phyloP scores from a whole-genome alignment of 2,113 vertebrate species.

The Zeus faber region DNA sequence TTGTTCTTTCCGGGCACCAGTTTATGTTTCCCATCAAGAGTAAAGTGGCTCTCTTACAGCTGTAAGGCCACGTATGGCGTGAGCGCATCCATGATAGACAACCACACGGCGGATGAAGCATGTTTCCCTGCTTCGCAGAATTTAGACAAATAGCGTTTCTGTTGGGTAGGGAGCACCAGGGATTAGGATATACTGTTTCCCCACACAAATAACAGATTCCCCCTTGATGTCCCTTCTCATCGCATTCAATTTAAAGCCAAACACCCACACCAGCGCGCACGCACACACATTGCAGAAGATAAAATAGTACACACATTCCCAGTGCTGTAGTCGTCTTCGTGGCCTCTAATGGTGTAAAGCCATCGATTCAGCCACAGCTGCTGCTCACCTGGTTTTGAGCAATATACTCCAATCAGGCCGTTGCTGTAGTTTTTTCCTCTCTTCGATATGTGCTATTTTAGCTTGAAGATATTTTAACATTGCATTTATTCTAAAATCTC shows the following conservation, averaged over 20 bases:
- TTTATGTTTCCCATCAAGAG: too few species aligned
- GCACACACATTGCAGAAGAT: neutral
- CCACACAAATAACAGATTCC: neutral
- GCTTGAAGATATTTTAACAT: too few species aligned
- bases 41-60: too few species aligned
- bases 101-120: constrained; percentile 43
- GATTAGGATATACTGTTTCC: constrained; percentile 30
- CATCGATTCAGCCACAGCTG: constrained; percentile 18
- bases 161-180: constrained; percentile 25
- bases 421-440: too few species aligned
- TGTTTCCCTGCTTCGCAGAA: constrained; percentile 53
- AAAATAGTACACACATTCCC: constrained; percentile 9
- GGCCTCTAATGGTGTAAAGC: constrained; percentile 13
- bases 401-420: too few species aligned
- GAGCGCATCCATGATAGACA: constrained; percentile 48
- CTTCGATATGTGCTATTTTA: too few species aligned
- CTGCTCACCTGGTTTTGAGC: neutral
- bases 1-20: too few species aligned
- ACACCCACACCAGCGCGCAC: constrained; percentile 5
- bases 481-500: too few species aligned
- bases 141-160: constrained; percentile 47
- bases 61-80: constrained; percentile 28
- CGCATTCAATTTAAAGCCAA: constrained; percentile 17
- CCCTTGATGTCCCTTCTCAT: constrained; percentile 21
- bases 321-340: constrained; percentile 8